Evolutionary conservation across 2,888 invertebrate genomes (phyloP).

Genomic region (Drosophila conformis): DNA sequence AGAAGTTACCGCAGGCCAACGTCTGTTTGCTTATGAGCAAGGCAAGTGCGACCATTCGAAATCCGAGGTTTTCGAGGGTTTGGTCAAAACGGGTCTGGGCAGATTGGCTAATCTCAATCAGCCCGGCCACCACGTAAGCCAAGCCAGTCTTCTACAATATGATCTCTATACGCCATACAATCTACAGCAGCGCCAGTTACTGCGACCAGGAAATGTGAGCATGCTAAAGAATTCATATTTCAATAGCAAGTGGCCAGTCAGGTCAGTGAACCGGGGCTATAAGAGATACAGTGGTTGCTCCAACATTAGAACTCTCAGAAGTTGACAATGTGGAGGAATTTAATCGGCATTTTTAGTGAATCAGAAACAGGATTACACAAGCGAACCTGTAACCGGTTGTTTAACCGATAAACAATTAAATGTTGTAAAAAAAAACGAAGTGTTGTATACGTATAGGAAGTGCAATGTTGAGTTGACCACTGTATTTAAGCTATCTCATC

Average conservation of each 20-base stretch:
- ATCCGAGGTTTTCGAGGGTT: slow-evolving; percentile 65
- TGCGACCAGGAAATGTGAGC: slow-evolving; percentile 65
- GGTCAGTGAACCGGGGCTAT: slow-evolving; percentile 56
- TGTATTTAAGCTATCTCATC: neutral
- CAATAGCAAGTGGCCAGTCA: slow-evolving; percentile 80
- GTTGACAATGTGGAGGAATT: neutral
- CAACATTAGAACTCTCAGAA: neutral
- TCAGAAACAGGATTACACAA: neutral
- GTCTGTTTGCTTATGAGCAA: slow-evolving; percentile 68
- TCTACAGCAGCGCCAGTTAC: slow-evolving; percentile 63
- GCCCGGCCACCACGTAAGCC: slow-evolving; percentile 29
- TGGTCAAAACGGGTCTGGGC: slow-evolving; percentile 62
- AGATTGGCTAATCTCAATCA: slow-evolving; percentile 48
- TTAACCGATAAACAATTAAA: neutral
- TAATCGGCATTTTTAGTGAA: neutral
- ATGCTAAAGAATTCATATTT: slow-evolving; percentile 70
- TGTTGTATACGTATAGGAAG: neutral
- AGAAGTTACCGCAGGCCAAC: slow-evolving; percentile 21
- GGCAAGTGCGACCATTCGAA: slow-evolving; percentile 76
- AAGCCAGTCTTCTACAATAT: slow-evolving; percentile 65
- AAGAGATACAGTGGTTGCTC: neutral
- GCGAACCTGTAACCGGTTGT: neutral
- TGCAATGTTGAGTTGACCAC: neutral
- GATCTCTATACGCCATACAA: slow-evolving; percentile 80
- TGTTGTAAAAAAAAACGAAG: neutral